A percentile compares a stretch with the other conserved stretches of the same genome.
Evolutionary conservation across 2,113 vertebrate genomes (phyloP).

Genomic region (Cryptomyrus ogoouensis): DNA sequence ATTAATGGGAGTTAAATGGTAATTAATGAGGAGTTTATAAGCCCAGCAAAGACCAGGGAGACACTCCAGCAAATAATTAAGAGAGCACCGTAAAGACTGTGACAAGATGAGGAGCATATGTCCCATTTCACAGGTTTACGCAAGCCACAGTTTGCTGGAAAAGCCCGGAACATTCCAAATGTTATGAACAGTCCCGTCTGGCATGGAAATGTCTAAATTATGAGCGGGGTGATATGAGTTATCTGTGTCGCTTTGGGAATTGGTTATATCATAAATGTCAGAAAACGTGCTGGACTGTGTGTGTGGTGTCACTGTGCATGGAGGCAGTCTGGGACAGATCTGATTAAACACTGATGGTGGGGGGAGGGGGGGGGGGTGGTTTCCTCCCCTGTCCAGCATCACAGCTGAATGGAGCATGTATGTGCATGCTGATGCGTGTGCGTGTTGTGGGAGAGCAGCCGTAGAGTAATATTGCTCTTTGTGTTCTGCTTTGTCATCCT

Average conservation of each 20-base stretch:
- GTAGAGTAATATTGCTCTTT: not conserved
- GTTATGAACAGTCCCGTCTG: not conserved
- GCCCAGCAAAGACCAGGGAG: not conserved
- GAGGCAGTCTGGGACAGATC: not conserved
- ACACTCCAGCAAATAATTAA: not conserved
- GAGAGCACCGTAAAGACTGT: not conserved
- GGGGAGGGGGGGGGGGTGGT: not conserved
- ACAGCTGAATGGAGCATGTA: not conserved
- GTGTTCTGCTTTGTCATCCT: constrained; percentile 3
- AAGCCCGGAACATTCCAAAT: not conserved
- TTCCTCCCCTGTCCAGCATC: not conserved
- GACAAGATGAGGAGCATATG: not conserved
- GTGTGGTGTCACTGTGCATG: not conserved
- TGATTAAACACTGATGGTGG: not conserved
- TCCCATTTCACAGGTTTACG: not conserved
- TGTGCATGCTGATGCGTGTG: not conserved
- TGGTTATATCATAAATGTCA: not conserved
- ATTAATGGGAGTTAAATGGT: not conserved
- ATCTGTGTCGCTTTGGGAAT: not conserved
- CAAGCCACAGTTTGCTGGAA: not conserved
- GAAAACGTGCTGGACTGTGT: not conserved
- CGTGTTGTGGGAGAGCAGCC: not conserved
- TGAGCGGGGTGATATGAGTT: not conserved
- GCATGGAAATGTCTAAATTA: not conserved
- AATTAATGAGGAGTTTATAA: not conserved